phyloP scores from a whole-genome alignment of 2,888 invertebrate species.

The Girardia tigrina region DNA sequence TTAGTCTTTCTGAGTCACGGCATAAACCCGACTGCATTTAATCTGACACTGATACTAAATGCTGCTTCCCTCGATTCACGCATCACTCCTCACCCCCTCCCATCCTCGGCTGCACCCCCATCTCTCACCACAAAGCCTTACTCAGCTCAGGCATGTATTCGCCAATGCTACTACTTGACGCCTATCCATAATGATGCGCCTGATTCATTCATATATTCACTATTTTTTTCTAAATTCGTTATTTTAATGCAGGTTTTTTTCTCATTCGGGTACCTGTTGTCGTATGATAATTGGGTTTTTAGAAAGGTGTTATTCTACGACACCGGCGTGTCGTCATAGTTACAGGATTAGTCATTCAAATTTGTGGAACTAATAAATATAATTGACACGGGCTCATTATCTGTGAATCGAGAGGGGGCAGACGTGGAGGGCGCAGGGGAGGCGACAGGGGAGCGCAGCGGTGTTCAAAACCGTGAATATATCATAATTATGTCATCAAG shows the following conservation, averaged over 20 bases:
- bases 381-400: background rate
- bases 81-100: background rate
- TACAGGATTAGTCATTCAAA: background rate
- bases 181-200: slow-evolving; percentile 11
- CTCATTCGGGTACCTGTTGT: background rate
- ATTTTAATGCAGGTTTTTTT: background rate
- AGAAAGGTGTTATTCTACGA: background rate
- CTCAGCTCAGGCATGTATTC: slow-evolving; percentile 1
- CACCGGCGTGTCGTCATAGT: background rate
- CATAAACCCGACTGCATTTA: background rate
- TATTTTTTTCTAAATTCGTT: background rate
- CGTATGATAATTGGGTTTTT: background rate
- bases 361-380: background rate
- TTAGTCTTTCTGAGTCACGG: background rate
- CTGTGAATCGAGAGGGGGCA: background rate
- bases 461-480: no score
- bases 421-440: no score
- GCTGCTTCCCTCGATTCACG: slow-evolving; percentile 7
- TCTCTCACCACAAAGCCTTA: slow-evolving; percentile 11
- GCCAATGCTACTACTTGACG: slow-evolving; percentile 19
- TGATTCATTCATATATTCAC: background rate
- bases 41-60: background rate
- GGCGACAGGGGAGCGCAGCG: no score
- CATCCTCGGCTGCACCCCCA: no score
- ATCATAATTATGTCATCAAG: no score